Evolutionary conservation across 1,140 invertebrate species (phyloP), one percentile per base, ranked within the genome.

Genomic region (Frieseomelitta varia): DNA sequence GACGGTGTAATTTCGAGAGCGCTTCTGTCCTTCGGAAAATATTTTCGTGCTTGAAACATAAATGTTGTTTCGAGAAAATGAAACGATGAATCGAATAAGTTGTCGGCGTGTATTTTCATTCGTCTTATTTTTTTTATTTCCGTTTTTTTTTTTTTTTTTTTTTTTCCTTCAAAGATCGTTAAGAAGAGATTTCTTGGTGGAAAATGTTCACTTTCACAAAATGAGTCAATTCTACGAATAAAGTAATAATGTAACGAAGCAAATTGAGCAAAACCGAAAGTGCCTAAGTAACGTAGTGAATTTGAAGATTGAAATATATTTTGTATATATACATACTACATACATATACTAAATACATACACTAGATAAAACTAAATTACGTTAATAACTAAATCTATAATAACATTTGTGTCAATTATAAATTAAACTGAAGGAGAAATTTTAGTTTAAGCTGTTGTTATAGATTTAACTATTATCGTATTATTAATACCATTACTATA

Each of bases 391-490:
- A 91, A 69, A 89, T 87, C 89, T 61, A 61, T 61, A 61, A 61
- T 14, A 24, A n/a, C 24, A 24, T 61, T 61, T 14, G 58, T 24
- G 12, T n/a, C 58, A 61, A 61, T 3, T 61, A 61, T 61, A 61
- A 61, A 61, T 61, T 61, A n/a, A 61, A n/a, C 58, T n/a, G n/a
- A n/a, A n/a, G 58, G n/a, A n/a, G 11, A 14, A 11, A 12, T 61
- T 93, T 93, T 92, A 93, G 92, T 92, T 93, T 93, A 93, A 93
- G 92, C 67, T 85, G 90, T 92, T 93, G 91, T 90, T 90, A 86
- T 93, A 92, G 90, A 92, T 90, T 93, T 91, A 91, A 87, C 89
- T 93, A 87, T 86, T 90, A 90, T 86, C 85, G 91, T 91, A 21
- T 81, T 27, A 56, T 58, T 21, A 24, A 11, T 75, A 87, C 88